A percentile compares a stretch with the other conserved stretches of the same genome.
Evolutionary conservation across 2,113 vertebrate genomes (phyloP).

Genomic region (Thamnophis sirtalis): DNA sequence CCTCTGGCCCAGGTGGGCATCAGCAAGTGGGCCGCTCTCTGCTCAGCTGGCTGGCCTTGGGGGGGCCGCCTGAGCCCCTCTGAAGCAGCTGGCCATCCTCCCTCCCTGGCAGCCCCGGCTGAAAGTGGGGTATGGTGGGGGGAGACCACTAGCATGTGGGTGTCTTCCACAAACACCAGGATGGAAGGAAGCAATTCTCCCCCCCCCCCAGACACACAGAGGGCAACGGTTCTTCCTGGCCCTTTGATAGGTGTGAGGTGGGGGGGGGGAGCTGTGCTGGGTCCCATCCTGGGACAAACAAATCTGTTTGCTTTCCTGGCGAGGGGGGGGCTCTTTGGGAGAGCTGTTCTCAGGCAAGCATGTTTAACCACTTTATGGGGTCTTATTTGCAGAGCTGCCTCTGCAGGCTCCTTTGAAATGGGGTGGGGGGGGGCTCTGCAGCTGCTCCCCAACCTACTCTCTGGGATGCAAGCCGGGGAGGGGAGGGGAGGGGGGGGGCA

Average conservation of each 20-base stretch:
- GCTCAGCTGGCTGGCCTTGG: background rate
- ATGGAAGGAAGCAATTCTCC: background rate
- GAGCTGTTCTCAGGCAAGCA: background rate
- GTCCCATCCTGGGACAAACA: constrained; percentile 1
- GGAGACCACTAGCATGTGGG: background rate
- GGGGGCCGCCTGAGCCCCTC: too few relatives aligned
- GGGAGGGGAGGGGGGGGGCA: too few relatives aligned
- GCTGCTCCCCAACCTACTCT: background rate
- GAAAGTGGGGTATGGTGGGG: background rate
- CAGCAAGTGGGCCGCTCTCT: background rate
- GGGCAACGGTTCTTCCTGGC: too few relatives aligned
- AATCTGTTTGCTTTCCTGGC: background rate
- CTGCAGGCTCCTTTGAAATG: background rate
- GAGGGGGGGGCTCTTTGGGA: background rate
- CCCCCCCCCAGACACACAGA: background rate
- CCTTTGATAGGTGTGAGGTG: background rate
- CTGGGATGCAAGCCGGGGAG: too few relatives aligned
- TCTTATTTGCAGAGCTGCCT: constrained; percentile 7
- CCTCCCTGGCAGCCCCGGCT: background rate
- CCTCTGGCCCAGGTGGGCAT: background rate
- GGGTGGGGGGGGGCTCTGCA: background rate
- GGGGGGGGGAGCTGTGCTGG: background rate
- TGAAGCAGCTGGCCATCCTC: too few relatives aligned
- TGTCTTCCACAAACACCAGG: background rate
- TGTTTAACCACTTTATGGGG: background rate